Evolutionary conservation across 2,797 vertebrate genomes (phyloP), one percentile per base, ranked within the genome.

Genomic region (Coranthus polyacanthus): DNA sequence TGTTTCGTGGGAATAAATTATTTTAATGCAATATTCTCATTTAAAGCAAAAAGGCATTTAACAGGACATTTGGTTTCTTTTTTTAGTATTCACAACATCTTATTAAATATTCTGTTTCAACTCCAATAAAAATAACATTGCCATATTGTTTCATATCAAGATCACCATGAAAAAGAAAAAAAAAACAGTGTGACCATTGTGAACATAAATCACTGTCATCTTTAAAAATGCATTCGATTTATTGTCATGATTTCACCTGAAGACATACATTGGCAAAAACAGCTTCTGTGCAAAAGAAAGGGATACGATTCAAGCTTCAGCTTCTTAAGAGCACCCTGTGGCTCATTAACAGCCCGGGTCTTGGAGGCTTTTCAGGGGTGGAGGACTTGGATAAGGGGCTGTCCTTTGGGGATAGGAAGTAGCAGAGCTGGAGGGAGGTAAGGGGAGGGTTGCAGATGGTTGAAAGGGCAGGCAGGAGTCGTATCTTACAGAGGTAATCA

Each of bases 11-110:
- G 85, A 92, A 87, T 83, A 88, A 68, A 75, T 86, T 84, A 87
- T 81, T 93, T 92, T 91, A 92, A 89, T 90, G 76, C 74, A 89
- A 75, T 71, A 87, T 60, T 82, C 47, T 86, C 62, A 86, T 83
- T 36, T 68, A 81, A 88, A 89, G 88, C 83, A 85, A 85, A 88
- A 87, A 82, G 78, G 68, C 75, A 84, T 82, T 20, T 2, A 75
- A 87, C 62, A 70, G 75, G 45, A 84, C 47, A 79, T 83, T 83
- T 61, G 54, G 64, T 81, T 89, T 82, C 29, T 72, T 83, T 53
- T 54, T 67, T 80, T 78, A 55, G 52, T 66, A 64, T 82, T 79
- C 53, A 77, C 55, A 66, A 53, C n/a, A 51, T 58, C 15, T 32
- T 51, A 18, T 55, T 52, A 41, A 24, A 57, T 29, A 52, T 59